A percentile compares a stretch with the other conserved stretches of the same genome.
phyloP scores from a whole-genome alignment of 2,888 invertebrate genomes.

The Philonicus albiceps region DNA sequence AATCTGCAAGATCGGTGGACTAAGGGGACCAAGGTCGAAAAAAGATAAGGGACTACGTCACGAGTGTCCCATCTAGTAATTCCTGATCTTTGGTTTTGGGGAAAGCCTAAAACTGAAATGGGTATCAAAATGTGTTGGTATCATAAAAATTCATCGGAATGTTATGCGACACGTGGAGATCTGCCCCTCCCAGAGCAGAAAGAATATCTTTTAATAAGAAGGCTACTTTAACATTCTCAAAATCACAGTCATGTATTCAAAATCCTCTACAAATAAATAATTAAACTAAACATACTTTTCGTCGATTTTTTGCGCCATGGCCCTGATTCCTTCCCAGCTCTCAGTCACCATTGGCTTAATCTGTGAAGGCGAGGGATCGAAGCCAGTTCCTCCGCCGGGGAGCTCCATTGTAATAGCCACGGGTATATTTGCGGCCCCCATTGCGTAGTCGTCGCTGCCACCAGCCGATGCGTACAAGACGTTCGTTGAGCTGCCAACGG shows the following conservation, averaged over 20 bases:
- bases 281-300: slow-evolving; percentile 53
- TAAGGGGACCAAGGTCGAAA: too few species aligned
- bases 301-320: slow-evolving; percentile 56
- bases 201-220: not conserved
- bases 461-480: slow-evolving; percentile 67
- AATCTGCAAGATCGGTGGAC: too few species aligned
- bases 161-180: too few species aligned
- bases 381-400: slow-evolving; percentile 68
- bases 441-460: slow-evolving; percentile 73
- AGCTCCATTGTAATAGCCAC: slow-evolving; percentile 72
- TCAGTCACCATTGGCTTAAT: slow-evolving; percentile 68
- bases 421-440: slow-evolving; percentile 66
- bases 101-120: too few species aligned
- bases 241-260: not conserved
- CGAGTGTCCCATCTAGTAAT: too few species aligned
- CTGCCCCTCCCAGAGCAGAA: not conserved
- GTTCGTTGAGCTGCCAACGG: slow-evolving; percentile 64
- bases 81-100: too few species aligned
- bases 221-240: not conserved
- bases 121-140: too few species aligned
- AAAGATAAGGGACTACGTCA: too few species aligned
- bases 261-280: not conserved
- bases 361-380: slow-evolving; percentile 67
- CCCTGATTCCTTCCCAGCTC: slow-evolving; percentile 66
- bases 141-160: too few species aligned